phyloP scores from a whole-genome alignment of 2,113 vertebrate genomes.

The Anolis sagrei region DNA sequence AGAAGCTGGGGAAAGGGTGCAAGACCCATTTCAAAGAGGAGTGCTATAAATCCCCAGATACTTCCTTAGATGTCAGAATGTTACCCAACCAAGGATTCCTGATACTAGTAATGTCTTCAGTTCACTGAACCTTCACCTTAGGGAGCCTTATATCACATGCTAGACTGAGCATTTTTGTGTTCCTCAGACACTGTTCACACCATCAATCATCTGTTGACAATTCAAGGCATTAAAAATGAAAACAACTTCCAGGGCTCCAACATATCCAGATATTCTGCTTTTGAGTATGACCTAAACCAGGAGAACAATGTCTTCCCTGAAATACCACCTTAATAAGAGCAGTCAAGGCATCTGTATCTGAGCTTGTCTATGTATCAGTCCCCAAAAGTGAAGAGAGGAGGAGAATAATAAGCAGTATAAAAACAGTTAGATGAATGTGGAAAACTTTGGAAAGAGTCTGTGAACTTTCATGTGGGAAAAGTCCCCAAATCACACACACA shows the following conservation, averaged over 20 bases:
- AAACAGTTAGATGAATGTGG: neutral
- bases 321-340: neutral
- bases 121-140: slow-evolving; percentile 67
- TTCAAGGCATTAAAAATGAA: slow-evolving; percentile 61
- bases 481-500: neutral
- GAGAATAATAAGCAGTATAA: neutral
- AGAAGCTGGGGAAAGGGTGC: slow-evolving; percentile 20
- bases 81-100: slow-evolving; percentile 56
- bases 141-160: slow-evolving; percentile 61
- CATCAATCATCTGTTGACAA: slow-evolving; percentile 60
- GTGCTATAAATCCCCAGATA: slow-evolving; percentile 49
- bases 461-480: neutral
- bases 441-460: neutral
- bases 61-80: slow-evolving; percentile 59
- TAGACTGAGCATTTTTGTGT: slow-evolving; percentile 45
- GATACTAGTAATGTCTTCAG: slow-evolving; percentile 52
- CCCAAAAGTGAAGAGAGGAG: neutral
- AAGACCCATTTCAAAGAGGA: neutral
- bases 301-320: slow-evolving; percentile 4
- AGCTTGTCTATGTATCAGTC: too few relatives aligned
- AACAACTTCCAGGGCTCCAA: slow-evolving; percentile 57
- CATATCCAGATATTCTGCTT: slow-evolving; percentile 45
- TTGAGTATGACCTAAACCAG: slow-evolving; percentile 34
- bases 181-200: slow-evolving; percentile 51
- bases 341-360: neutral